Evolutionary conservation across 2,888 invertebrate genomes (phyloP), one percentile per base, ranked within the genome.

Genomic region (Vesta saturnalis): DNA sequence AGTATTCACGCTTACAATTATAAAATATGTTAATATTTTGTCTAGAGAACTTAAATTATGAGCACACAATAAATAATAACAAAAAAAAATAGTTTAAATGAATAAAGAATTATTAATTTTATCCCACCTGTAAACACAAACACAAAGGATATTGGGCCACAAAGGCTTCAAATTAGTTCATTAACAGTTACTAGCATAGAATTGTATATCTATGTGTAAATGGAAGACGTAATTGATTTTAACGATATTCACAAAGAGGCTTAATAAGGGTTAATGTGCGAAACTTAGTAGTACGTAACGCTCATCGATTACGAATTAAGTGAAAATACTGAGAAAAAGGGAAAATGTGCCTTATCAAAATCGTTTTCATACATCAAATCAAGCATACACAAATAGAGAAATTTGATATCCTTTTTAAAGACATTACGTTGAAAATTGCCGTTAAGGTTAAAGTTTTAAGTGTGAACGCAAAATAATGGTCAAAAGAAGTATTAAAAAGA

Each of bases 341-440:
- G 43, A 2, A 23, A 39, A 59, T 21, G 16, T 15, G 10, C 59
- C 58, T 59, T 59, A 59, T 58, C 52, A 23, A 18, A 43, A 39
- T 64, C 64, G 59, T 60, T 69, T 61, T 60, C 60, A 6, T 60
- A 55, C 56, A 60, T 43, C 64, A 64, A 63, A 62, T 39, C 49
- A 58, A 49, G 60, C 58, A 59, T 43, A 61, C 58, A 61, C 43
- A 39, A 68, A 72, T 64, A 70, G 66, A 55, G 69, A 64, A 46
- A 58, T 65, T 73, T 67, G 67, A 69, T 71, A 61, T 67, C 64
- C 61, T 14, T 63, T 64, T 65, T 64, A 65, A 61, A 64, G 71
- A 59, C 72, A 65, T 71, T 74, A 72, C 70, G 68, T 72, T 74
- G 71, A 74, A 71, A 72, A 72, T 74, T 61, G 63, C 62, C 22